phyloP scores from a whole-genome alignment of 2,797 vertebrate genomes.

The Fratercula arctica region DNA sequence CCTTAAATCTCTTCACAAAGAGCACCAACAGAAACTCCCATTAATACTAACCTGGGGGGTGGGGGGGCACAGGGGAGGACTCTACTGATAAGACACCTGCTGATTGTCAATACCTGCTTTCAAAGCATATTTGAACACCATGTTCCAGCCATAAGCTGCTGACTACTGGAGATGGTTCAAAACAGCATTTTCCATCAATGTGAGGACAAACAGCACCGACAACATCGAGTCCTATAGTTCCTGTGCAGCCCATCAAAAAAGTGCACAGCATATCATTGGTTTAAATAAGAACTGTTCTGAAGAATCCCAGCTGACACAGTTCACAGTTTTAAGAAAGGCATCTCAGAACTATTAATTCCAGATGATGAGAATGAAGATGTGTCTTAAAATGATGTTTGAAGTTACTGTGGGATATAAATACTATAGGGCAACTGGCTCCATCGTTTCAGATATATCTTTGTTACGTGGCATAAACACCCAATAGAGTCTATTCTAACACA shows the following conservation, averaged over 20 bases:
- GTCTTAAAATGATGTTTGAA: background rate
- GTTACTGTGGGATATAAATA: background rate
- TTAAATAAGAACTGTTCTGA: background rate
- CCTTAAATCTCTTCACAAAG: background rate
- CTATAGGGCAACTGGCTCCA: background rate
- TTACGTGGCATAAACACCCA: background rate
- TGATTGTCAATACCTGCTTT: background rate
- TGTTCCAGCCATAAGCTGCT: background rate
- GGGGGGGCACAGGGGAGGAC: too few species aligned
- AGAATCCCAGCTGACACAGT: background rate
- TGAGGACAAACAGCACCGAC: background rate
- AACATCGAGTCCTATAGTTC: rapidly evolving
- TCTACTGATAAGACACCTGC: background rate
- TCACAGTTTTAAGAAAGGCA: background rate
- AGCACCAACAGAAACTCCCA: background rate
- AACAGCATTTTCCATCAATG: background rate
- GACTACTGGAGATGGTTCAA: background rate
- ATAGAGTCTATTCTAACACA: background rate
- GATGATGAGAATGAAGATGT: background rate
- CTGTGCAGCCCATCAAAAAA: background rate
- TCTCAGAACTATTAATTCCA: background rate
- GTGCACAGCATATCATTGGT: background rate
- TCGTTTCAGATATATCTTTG: background rate
- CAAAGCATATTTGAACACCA: background rate
- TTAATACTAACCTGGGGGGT: background rate